Conservation (phyloP, 2,888 invertebrate species). For the Spisula subtruncata region DNA sequence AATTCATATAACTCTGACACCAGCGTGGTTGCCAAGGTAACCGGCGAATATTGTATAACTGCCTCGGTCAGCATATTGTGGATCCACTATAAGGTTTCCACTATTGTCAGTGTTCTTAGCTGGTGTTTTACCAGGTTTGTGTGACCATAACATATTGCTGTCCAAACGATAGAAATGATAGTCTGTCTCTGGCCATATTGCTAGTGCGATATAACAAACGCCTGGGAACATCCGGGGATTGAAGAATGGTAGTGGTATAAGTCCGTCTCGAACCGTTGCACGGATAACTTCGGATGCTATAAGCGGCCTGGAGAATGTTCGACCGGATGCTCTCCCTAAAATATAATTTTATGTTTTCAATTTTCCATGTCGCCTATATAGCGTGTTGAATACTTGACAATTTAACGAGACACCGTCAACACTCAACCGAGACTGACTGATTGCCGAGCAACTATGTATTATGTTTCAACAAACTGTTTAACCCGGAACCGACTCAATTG, state of each 20-base stretch:
- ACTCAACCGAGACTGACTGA: too few species aligned
- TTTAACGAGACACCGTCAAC: too few species aligned
- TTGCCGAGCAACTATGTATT: too few species aligned
- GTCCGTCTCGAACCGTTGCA: slow-evolving; percentile 59
- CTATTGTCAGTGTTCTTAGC: slow-evolving; percentile 62
- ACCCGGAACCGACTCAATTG: too few species aligned
- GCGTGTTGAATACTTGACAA: not conserved
- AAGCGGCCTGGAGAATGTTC: slow-evolving; percentile 26
- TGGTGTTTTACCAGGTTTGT: slow-evolving; percentile 65
- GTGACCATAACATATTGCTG: slow-evolving; percentile 61
- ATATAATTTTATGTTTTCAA: not conserved
- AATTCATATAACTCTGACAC: slow-evolving; percentile 40
- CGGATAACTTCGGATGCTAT: slow-evolving; percentile 37
- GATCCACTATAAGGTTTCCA: slow-evolving; percentile 60
- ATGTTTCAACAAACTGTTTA: not conserved
- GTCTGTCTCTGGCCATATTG: slow-evolving; percentile 66
- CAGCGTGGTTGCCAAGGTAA: slow-evolving; percentile 53
- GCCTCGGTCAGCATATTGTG: slow-evolving; percentile 58
- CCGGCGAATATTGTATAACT: slow-evolving; percentile 60
- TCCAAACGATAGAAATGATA: slow-evolving; percentile 70
- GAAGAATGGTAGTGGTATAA: slow-evolving; percentile 52
- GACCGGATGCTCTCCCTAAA: slow-evolving; percentile 62
- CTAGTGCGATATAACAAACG: slow-evolving; percentile 58
- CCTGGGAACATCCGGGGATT: slow-evolving; percentile 17
- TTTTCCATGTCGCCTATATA: too few species aligned